Conservation (phyloP, 1,140 invertebrate genomes). For the Cydia splendana region DNA sequence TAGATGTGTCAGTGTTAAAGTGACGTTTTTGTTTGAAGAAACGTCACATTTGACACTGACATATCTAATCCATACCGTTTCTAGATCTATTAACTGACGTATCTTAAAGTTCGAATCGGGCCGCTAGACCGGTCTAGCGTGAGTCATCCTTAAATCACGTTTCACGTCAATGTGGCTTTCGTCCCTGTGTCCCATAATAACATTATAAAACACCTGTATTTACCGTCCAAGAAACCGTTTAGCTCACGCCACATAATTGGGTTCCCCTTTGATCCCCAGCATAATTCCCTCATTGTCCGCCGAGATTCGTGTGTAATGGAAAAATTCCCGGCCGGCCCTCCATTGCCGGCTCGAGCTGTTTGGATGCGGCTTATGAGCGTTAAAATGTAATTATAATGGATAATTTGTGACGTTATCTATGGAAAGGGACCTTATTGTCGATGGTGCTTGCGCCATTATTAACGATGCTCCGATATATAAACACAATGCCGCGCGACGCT, state of each 20-base stretch:
- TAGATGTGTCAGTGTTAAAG: too few species aligned
- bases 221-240: not conserved
- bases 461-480: too few species aligned
- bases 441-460: too few species aligned
- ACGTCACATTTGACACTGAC: too few species aligned
- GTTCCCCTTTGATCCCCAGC: slow-evolving; percentile 17
- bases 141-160: not conserved
- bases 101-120: too few species aligned
- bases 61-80: too few species aligned
- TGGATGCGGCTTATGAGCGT: slow-evolving; percentile 18
- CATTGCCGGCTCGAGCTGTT: slow-evolving; percentile 11
- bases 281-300: slow-evolving; percentile 18
- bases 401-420: too few species aligned
- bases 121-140: too few species aligned
- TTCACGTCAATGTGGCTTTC: not conserved
- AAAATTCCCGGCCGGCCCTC: slow-evolving; percentile 19
- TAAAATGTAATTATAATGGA: not conserved
- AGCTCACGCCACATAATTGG: slow-evolving; percentile 16
- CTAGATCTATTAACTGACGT: too few species aligned
- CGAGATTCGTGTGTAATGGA: slow-evolving; percentile 23
- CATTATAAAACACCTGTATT: not conserved
- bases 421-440: too few species aligned
- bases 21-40: too few species aligned
- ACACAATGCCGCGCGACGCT: too few species aligned
- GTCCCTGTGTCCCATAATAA: not conserved